Percentiles rank a stretch among this genome's conserved stretches.
These are phyloP conservation scores for Pherbina coryleti DNA, from an alignment of 2,888 invertebrate genomes.

Conservation along the genomic window DNA sequence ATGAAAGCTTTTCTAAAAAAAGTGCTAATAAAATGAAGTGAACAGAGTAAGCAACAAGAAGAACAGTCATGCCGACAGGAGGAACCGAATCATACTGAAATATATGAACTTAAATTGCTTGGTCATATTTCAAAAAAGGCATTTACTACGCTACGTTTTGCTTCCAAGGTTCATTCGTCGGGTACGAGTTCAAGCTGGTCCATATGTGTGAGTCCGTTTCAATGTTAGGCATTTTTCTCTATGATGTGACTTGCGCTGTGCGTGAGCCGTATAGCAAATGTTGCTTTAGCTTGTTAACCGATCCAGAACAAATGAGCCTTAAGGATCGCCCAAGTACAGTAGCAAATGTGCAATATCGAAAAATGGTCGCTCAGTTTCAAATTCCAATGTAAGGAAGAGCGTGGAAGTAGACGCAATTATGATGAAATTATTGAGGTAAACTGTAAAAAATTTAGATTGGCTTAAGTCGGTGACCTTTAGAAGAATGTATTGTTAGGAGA, in stretches of 20 bases:
- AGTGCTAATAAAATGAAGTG: background rate
- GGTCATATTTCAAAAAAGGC: constrained; percentile 27
- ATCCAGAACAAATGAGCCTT: background rate
- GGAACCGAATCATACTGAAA: background rate
- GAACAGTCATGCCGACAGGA: background rate
- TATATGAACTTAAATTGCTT: constrained; percentile 27
- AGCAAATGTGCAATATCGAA: background rate
- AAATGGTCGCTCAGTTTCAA: background rate
- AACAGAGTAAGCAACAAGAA: background rate
- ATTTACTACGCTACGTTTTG: background rate
- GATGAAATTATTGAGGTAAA: too few species aligned
- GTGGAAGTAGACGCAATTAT: too few species aligned
- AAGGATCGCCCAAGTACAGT: background rate
- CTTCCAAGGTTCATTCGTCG: background rate
- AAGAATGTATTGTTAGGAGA: too few species aligned
- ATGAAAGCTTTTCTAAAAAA: background rate
- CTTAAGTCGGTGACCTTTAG: too few species aligned
- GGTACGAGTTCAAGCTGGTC: background rate
- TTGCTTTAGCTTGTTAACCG: constrained; percentile 27
- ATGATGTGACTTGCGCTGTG: background rate
- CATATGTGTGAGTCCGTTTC: background rate
- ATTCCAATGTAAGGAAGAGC: too few species aligned
- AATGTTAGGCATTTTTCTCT: constrained; percentile 14
- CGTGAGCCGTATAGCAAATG: constrained; percentile 12
- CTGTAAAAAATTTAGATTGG: too few species aligned